These are phyloP conservation scores for Lasiurus borealis DNA, from an alignment of 2,113 vertebrate species.

Conservation along the genomic window DNA sequence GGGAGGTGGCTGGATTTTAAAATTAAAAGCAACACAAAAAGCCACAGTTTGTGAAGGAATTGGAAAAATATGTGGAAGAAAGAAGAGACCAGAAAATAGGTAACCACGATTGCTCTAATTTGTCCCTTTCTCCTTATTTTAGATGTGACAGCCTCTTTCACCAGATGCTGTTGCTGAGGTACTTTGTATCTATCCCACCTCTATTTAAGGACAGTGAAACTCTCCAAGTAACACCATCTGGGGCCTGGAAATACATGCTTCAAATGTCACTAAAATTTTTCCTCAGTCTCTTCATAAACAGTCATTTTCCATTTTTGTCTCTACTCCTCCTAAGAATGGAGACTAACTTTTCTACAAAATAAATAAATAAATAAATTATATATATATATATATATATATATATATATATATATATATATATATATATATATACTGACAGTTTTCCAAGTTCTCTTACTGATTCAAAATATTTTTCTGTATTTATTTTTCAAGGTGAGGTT, in stretches of 20 bases:
- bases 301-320: not conserved
- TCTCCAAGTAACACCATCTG: not conserved
- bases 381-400: no score
- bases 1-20: not conserved
- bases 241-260: not conserved
- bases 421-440: not conserved
- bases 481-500: not conserved
- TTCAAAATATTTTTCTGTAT: not conserved
- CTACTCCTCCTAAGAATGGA: not conserved
- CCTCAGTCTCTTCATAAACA: not conserved
- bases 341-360: not conserved
- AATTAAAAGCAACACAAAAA: not conserved
- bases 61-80: not conserved
- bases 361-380: no score
- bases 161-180: not conserved
- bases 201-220: slow-evolving; percentile 34
- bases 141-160: not conserved
- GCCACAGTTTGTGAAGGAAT: not conserved
- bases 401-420: no score
- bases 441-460: not conserved
- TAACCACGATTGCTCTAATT: not conserved
- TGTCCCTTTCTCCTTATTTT: not conserved
- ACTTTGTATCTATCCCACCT: not conserved
- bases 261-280: not conserved
- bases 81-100: not conserved